Evolutionary conservation across 2,113 vertebrate species (phyloP), one percentile per base, ranked within the genome.

Genomic region (Prinia subflava): DNA sequence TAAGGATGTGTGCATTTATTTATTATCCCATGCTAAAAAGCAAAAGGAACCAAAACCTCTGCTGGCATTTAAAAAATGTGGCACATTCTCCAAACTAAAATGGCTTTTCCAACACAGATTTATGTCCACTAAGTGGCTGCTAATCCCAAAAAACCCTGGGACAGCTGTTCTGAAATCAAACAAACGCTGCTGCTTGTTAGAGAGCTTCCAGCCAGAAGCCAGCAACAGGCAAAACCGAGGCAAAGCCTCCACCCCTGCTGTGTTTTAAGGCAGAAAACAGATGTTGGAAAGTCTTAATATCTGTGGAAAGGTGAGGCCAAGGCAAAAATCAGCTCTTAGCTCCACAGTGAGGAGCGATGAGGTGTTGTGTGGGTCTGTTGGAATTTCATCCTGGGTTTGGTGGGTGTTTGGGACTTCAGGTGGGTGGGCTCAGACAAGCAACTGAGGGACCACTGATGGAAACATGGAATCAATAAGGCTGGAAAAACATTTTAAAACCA

Each of bases 161-260:
- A 74, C 90, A 96, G 87, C 91, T 96, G 92, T 31, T 94, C 86
- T 46, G 9, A 27, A 69, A 13, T 41, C 81, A 81, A 89, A 92
- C 30, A 95, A 84, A 91, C 64, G 35, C 52, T 62, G 67, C 49
- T 75, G 35, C 62, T 75, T 19, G 7, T 16, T 19, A 28, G 62
- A 42, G 71, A 74, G 5, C 31, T 90, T 59, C 28, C 75, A 94
- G 79, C 57, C 84, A 87, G 42, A 20, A 49, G 47, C 15, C 79
- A 90, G n/a, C 75, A 91, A 19, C 28, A 47, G 47, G 59, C 33
- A 69, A 89, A 94, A 57, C 42, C 75, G 82, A 78, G 39, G 69
- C 59, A 87, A 63, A 93, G 8, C 50, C 60, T 92, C 53, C 44
- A 62, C 25, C 33, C 44, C 55, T 76, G 9, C 0, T 17, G 46